Evolutionary conservation across 2,113 vertebrate genomes (phyloP).

Genomic region (Brachypodius melanocephalos): DNA sequence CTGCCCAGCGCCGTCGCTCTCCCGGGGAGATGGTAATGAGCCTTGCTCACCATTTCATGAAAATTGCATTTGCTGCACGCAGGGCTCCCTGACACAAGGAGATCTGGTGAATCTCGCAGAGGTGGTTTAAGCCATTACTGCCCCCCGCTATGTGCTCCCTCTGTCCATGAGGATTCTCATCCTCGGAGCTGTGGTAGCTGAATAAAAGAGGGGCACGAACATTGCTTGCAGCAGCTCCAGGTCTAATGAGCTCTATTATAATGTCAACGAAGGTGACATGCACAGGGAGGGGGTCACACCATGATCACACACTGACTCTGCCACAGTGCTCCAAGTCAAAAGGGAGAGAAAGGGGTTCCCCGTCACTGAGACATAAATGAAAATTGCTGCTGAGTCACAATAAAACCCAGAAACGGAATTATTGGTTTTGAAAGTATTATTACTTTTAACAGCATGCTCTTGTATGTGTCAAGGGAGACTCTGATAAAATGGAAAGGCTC

Average conservation of each 20-base stretch:
- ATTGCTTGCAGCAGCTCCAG: background rate
- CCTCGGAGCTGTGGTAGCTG: background rate
- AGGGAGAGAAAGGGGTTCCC: background rate
- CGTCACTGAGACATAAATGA: background rate
- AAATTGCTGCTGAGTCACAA: background rate
- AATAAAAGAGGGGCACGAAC: background rate
- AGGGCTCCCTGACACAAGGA: background rate
- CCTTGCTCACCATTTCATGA: background rate
- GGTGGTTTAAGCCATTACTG: background rate
- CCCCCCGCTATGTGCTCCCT: background rate
- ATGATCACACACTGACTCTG: background rate
- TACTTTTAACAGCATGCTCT: background rate
- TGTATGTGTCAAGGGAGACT: background rate
- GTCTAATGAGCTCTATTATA: background rate
- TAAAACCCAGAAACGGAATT: background rate
- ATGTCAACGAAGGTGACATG: background rate
- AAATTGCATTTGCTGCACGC: background rate
- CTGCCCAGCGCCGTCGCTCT: background rate
- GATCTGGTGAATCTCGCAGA: background rate
- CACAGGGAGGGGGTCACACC: background rate
- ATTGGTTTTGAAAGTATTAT: background rate
- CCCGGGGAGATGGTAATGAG: background rate
- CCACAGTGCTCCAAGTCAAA: background rate
- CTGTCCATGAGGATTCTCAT: background rate
- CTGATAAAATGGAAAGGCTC: background rate